Conservation (phyloP, 2,888 invertebrate species). For the Drosophila anomalata region DNA sequence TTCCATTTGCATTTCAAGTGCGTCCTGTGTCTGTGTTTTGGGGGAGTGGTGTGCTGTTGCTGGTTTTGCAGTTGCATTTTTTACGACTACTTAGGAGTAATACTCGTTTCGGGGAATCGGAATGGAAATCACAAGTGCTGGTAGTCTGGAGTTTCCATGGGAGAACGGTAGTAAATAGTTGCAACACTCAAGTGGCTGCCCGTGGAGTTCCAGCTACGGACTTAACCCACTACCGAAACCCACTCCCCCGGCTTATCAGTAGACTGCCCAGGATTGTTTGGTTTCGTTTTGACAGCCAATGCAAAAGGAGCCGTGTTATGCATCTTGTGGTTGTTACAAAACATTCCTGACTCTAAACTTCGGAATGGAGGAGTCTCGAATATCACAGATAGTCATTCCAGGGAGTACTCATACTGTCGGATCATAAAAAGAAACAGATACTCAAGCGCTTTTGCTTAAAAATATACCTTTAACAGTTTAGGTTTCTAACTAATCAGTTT, state of each 20-base stretch:
- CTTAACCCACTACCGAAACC: slow-evolving; percentile 42
- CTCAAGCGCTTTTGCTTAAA: background rate
- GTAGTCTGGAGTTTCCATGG: slow-evolving; percentile 6
- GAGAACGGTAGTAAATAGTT: slow-evolving; percentile 65
- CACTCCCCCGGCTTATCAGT: slow-evolving; percentile 36
- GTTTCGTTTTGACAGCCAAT: slow-evolving; percentile 65
- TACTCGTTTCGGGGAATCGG: slow-evolving; percentile 57
- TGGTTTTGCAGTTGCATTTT: slow-evolving; percentile 60
- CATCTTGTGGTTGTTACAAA: slow-evolving; percentile 39
- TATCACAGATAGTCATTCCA: slow-evolving; percentile 22
- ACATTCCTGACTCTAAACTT: slow-evolving; percentile 23
- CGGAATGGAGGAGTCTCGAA: slow-evolving; percentile 12
- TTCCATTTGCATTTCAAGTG: slow-evolving; percentile 50
- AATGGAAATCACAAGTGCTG: background rate
- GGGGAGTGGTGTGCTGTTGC: slow-evolving; percentile 7
- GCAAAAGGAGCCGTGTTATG: slow-evolving; percentile 23
- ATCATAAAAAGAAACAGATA: slow-evolving; percentile 11
- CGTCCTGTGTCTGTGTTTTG: background rate
- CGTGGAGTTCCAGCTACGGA: slow-evolving; percentile 51
- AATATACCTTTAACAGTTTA: background rate
- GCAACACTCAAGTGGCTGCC: slow-evolving; percentile 62
- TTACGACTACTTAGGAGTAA: slow-evolving; percentile 52
- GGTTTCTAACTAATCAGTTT: background rate
- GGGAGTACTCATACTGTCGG: slow-evolving; percentile 1
- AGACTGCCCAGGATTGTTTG: slow-evolving; percentile 51